Evolutionary conservation across 2,888 invertebrate species (phyloP).

Genomic region (Athetis lepigone): DNA sequence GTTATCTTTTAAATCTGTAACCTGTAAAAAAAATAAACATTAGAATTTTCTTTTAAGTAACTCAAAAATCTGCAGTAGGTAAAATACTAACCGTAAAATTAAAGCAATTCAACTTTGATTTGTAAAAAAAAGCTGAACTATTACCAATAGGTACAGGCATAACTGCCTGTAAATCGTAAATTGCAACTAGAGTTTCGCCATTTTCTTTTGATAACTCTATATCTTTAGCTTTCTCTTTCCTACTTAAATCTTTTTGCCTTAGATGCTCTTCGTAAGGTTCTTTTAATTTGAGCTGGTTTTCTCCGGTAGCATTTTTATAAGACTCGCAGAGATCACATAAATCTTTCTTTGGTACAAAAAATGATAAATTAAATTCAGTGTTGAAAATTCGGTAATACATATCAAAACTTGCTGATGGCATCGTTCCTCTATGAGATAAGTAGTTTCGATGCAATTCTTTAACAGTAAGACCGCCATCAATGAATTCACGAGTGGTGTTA

Average conservation of each 20-base stretch:
- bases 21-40: background rate
- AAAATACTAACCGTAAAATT: constrained; percentile 2
- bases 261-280: too few relatives aligned
- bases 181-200: background rate
- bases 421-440: too few relatives aligned
- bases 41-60: background rate
- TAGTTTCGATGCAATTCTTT: background rate
- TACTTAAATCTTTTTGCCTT: too few relatives aligned
- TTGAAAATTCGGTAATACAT: background rate
- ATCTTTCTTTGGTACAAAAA: too few relatives aligned
- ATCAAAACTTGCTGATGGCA: too few relatives aligned
- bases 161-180: background rate
- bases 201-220: background rate
- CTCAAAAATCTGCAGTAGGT: background rate
- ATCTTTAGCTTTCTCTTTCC: background rate
- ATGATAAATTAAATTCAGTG: background rate
- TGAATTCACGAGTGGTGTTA: constrained; percentile 10
- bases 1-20: too few relatives aligned
- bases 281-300: too few relatives aligned
- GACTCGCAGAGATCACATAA: too few relatives aligned
- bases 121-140: background rate
- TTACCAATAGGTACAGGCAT: constrained; percentile 1
- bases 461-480: constrained; percentile 8
- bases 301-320: too few relatives aligned
- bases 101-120: background rate